Evolutionary conservation across 2,888 invertebrate genomes (phyloP), one percentile per base, ranked within the genome.

Genomic region (Protophormia terraenovae): DNA sequence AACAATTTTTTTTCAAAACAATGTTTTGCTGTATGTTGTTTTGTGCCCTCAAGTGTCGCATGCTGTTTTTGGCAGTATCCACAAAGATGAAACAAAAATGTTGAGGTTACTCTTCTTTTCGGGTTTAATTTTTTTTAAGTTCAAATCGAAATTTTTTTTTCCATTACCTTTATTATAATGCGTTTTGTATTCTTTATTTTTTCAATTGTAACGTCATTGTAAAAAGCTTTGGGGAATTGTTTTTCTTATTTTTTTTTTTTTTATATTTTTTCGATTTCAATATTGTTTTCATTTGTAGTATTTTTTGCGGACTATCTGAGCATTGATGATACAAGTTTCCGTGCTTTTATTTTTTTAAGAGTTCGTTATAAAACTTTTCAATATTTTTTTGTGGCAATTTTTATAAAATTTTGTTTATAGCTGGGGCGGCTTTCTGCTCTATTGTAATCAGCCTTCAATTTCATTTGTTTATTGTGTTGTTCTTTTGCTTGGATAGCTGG

Each of bases 171-270:
- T 81, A 73, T 73, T 84, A 84, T 77, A 78, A 85, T 85, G 85
- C 81, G 81, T 85, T 82, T 82, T 85, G 69, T 85, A 47, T 71
- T n/a, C n/a, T n/a, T n/a, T n/a, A n/a, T n/a, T n/a, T n/a, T 78
- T 85, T 85, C 85, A 82, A 82, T 82, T 85, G 85, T 78, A 85
- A 78, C 73, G 81, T 75, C 78, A 75, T 77, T 85, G 85, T 69
- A 75, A 55, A 47, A 85, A 82, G 73, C 85, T 85, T 82, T 85
- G 50, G 85, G 85, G 85, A 85, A 78, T 85, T 82, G 76, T 75
- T 78, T n/a, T 75, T 77, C 45, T 50, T 69, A 77, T 53, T 75
- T n/a, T n/a, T n/a, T 85, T 82, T 72, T 75, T 78, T n/a, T 75
- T 77, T 35, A 41, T 69, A 77, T 53, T 75, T 78, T 82, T 79